Evolutionary conservation across 2,113 vertebrate species (phyloP).

Genomic region (Pomatostomus ruficeps): DNA sequence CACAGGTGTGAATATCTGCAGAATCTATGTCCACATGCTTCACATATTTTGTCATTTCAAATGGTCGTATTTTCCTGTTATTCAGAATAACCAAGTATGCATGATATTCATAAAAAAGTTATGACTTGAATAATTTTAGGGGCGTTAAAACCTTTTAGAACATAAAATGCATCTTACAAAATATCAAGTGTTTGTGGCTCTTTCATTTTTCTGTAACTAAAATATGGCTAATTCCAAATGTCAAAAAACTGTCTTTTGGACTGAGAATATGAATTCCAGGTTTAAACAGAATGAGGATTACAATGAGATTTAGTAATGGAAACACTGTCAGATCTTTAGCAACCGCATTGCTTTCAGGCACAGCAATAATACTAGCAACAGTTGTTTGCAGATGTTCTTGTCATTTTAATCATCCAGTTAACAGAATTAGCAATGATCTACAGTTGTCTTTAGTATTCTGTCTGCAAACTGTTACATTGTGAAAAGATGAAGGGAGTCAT

Average conservation of each 20-base stretch:
- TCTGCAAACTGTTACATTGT: neutral
- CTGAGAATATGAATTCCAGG: neutral
- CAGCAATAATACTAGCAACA: conserved; percentile 20
- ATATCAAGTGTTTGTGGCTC: neutral
- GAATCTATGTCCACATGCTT: neutral
- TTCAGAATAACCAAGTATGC: neutral
- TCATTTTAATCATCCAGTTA: conserved; percentile 58
- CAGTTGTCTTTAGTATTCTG: conserved; percentile 9
- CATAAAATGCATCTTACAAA: neutral
- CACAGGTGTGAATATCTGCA: neutral
- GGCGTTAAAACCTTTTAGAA: neutral
- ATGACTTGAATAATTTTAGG: neutral
- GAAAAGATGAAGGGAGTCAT: neutral
- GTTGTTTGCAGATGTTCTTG: conserved; percentile 58
- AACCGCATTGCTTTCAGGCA: conserved; percentile 12
- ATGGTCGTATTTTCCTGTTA: neutral
- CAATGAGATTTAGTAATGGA: conserved; percentile 19
- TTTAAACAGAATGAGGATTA: neutral
- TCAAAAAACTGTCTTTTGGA: neutral
- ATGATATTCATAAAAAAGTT: neutral
- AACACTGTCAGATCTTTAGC: conserved; percentile 15
- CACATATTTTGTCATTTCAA: neutral
- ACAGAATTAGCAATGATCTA: conserved; percentile 42
- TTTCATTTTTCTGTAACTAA: neutral
- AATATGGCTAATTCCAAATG: neutral